Evolutionary conservation across 2,113 vertebrate genomes (phyloP).

Genomic region (human): GRCh38 chr12:49261001-49261500

Average conservation of each 20-base stretch:
- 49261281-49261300: not conserved
- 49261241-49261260: not conserved
- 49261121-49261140: not conserved
- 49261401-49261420: not conserved
- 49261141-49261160: not conserved
- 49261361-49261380: not conserved
- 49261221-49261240: not conserved
- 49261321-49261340: not conserved
- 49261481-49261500: not conserved
- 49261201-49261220: not conserved
- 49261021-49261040: not conserved
- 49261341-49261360: conserved; percentile 17
- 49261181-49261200: not conserved
- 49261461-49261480: not conserved
- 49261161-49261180: too few relatives aligned
- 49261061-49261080: too few relatives aligned
- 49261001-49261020: too few relatives aligned
- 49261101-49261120: too few relatives aligned
- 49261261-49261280: not conserved
- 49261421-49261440: not conserved
- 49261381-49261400: conserved; percentile 1
- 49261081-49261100: not conserved
- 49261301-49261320: not conserved
- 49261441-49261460: not conserved
- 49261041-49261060: not conserved